Percentiles rank a stretch among this genome's conserved stretches.
Conservation (phyloP, 2,113 vertebrate species). For the Smithornis capensis region DNA sequence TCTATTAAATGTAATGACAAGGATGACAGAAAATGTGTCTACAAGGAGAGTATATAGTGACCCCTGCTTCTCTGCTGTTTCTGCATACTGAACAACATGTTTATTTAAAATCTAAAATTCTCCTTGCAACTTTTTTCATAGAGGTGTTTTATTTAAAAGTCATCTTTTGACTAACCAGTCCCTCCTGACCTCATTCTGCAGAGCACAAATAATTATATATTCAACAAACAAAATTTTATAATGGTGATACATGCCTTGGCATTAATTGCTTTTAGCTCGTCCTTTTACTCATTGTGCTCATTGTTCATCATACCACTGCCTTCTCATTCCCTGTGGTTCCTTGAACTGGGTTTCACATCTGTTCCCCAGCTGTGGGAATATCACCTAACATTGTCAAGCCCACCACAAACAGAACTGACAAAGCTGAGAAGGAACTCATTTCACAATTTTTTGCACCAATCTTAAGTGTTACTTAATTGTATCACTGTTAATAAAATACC, state of each 20-base stretch:
- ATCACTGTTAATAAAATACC: neutral
- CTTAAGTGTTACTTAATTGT: neutral
- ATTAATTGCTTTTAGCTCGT: neutral
- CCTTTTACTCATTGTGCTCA: neutral
- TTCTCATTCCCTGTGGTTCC: neutral
- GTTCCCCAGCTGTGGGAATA: neutral
- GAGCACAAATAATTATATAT: neutral
- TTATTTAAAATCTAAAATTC: conserved; percentile 10
- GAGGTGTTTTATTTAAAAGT: neutral
- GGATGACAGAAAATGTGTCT: conserved; percentile 11
- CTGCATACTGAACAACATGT: neutral
- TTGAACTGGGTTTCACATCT: neutral
- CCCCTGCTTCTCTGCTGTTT: neutral
- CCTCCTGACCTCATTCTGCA: neutral
- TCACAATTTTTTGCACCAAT: neutral
- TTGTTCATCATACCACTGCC: neutral
- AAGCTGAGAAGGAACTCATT: neutral
- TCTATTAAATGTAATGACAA: conserved; percentile 12
- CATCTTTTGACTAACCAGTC: neutral
- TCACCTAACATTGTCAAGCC: fast-evolving
- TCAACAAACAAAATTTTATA: neutral
- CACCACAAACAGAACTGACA: neutral
- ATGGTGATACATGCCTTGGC: neutral
- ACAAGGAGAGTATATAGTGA: neutral
- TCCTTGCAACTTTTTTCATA: neutral